A percentile compares a stretch with the other conserved stretches of the same genome.
Conservation (phyloP, 1,140 invertebrate species). For the Meloidogyne chitwoodi region DNA sequence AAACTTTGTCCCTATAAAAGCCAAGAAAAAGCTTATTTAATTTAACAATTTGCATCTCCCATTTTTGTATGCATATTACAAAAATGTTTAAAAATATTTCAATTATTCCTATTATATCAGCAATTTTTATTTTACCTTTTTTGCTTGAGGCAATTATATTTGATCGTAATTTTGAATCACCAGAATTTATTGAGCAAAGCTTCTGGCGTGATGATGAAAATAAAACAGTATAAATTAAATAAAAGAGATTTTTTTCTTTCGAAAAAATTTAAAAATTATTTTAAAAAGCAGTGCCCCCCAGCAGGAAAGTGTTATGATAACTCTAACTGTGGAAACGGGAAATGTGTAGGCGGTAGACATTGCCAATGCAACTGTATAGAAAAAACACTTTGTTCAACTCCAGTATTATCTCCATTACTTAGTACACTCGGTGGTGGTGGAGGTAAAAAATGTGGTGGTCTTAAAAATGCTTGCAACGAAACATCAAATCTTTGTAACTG, state of each 20-base stretch:
- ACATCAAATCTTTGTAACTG: not conserved
- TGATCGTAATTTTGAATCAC: not conserved
- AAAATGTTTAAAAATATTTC: not conserved
- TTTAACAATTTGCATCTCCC: not conserved
- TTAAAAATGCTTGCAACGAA: conserved; percentile 1
- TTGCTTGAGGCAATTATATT: not conserved
- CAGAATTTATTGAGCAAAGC: not conserved
- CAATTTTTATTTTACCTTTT: not conserved
- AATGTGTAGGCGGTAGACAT: not conserved
- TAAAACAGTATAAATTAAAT: not conserved
- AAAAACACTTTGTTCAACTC: not conserved
- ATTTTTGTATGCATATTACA: not conserved
- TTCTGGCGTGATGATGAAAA: not conserved
- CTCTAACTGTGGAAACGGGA: not conserved
- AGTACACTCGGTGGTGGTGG: not conserved
- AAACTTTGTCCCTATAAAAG: not conserved
- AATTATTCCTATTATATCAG: not conserved
- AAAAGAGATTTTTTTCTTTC: not conserved
- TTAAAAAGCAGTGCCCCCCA: not conserved
- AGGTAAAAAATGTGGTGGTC: not conserved
- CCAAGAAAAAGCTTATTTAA: not conserved
- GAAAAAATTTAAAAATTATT: not conserved
- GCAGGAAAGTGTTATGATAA: not conserved
- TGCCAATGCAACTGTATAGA: not conserved
- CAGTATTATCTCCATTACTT: not conserved